Evolutionary conservation across 2,888 invertebrate genomes (phyloP).

Genomic region (Callosobruchus maculatus): DNA sequence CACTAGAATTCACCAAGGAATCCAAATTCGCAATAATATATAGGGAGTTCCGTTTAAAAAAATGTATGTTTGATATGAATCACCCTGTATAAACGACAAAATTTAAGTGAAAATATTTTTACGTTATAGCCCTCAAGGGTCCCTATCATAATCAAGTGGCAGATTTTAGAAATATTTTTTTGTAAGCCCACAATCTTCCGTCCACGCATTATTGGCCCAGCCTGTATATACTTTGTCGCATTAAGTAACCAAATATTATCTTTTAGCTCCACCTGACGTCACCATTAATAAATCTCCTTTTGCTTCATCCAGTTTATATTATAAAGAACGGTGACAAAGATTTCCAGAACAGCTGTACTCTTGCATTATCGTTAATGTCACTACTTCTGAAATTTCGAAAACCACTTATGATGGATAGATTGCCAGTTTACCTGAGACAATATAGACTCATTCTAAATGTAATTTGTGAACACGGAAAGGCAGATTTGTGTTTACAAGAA

Average conservation of each 20-base stretch:
- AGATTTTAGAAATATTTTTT: no score
- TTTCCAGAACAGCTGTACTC: constrained; percentile 30
- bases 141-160: no score
- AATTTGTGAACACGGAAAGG: constrained; percentile 26
- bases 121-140: no score
- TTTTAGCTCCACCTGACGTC: constrained; percentile 40
- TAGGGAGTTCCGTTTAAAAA: no score
- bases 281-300: constrained; percentile 34
- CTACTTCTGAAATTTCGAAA: constrained; percentile 38
- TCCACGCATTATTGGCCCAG: no score
- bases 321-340: constrained; percentile 21
- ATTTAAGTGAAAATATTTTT: no score
- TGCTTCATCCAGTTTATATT: constrained; percentile 32
- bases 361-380: constrained; percentile 35
- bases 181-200: no score
- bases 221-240: no score
- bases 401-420: constrained; percentile 40
- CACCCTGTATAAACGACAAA: no score
- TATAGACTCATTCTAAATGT: constrained; percentile 38
- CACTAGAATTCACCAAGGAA: no score
- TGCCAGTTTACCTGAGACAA: constrained; percentile 42
- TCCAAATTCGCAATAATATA: no score
- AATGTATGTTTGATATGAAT: no score
- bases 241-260: neutral
- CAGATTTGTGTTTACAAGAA: neutral